Evolutionary conservation across 1,140 invertebrate genomes (phyloP).

Genomic region (Cyclargus thomasi): DNA sequence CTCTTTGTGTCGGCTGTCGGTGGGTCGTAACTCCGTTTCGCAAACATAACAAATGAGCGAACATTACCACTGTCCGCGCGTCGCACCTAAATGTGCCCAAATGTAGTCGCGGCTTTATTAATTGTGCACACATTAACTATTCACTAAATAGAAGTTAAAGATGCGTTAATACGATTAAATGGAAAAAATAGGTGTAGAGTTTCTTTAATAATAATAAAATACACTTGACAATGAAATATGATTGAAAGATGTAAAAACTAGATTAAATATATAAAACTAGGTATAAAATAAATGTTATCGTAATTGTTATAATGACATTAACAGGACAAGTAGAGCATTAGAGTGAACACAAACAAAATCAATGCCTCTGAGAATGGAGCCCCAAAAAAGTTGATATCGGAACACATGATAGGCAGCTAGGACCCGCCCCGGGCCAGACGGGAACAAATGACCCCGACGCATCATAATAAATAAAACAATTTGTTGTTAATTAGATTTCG

Average conservation of each 20-base stretch:
- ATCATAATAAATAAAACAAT: conserved; percentile 76
- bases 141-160: neutral
- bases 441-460: conserved; percentile 69
- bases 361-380: neutral
- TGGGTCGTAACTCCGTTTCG: conserved; percentile 56
- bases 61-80: conserved; percentile 43
- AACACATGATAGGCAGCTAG: conserved; percentile 38
- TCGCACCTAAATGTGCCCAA: conserved; percentile 21
- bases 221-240: too few relatives aligned
- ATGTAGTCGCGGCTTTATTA: conserved; percentile 2
- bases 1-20: conserved; percentile 62
- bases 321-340: conserved; percentile 1
- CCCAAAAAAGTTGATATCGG: conserved; percentile 48
- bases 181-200: too few relatives aligned
- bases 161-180: too few relatives aligned
- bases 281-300: too few relatives aligned
- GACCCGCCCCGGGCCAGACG: conserved; percentile 62
- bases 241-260: too few relatives aligned
- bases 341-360: conserved; percentile 5
- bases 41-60: conserved; percentile 65
- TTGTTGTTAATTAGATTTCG: conserved; percentile 76
- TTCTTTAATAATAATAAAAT: too few relatives aligned
- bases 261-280: too few relatives aligned
- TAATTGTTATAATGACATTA: neutral
- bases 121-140: conserved; percentile 5